These are phyloP conservation scores for Endomychus coccineus DNA, from an alignment of 2,888 invertebrate species.

Conservation along the genomic window DNA sequence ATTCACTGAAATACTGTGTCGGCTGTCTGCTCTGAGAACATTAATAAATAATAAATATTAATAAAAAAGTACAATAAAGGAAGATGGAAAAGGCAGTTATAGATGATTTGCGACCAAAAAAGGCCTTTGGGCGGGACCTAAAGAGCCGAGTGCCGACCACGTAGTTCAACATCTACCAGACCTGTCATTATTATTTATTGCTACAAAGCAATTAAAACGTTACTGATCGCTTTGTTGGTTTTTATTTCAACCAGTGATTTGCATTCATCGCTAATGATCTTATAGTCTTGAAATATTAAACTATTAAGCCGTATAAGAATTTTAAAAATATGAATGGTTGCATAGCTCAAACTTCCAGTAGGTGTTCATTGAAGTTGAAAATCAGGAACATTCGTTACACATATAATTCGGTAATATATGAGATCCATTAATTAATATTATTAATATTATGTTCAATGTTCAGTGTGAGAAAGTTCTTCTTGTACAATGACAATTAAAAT, in stretches of 20 bases:
- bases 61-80: constrained; percentile 34
- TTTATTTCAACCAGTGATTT: constrained; percentile 13
- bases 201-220: constrained; percentile 26
- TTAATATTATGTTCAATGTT: no score
- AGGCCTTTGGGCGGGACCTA: constrained; percentile 31
- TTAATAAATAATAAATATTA: constrained; percentile 37
- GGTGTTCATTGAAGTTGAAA: no score
- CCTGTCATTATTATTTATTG: constrained; percentile 22
- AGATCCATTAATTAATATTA: no score
- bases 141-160: constrained; percentile 17
- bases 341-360: no score
- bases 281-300: no score
- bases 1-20: constrained; percentile 15
- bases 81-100: constrained; percentile 32
- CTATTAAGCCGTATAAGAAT: no score
- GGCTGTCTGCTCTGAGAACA: constrained; percentile 14
- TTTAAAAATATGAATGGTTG: no score
- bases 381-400: no score
- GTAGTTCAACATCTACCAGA: constrained; percentile 6
- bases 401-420: no score
- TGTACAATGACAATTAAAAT: no score
- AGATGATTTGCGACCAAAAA: constrained; percentile 33
- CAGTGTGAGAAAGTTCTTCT: no score
- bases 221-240: constrained; percentile 21
- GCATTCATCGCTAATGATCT: constrained; percentile 15